A percentile compares a stretch with the other conserved stretches of the same genome.
Conservation (phyloP, 2,797 vertebrate species). For the Gephyroberyx darwinii region DNA sequence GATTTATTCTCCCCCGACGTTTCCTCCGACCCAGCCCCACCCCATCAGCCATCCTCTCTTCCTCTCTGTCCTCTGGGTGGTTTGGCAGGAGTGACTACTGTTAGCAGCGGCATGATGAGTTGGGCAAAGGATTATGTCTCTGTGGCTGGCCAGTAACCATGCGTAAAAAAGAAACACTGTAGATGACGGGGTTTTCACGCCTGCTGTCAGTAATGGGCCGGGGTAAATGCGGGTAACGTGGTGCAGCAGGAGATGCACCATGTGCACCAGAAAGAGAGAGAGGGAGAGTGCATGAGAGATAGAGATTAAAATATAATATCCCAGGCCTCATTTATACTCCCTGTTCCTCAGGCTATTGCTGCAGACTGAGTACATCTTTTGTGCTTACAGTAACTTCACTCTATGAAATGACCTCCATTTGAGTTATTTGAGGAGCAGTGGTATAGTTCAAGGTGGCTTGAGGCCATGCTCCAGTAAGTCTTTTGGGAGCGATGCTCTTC, state of each 20-base stretch:
- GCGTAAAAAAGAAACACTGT: slow-evolving; percentile 38
- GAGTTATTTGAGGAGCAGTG: slow-evolving; percentile 69
- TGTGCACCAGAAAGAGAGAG: slow-evolving; percentile 14
- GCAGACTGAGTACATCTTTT: slow-evolving; percentile 56
- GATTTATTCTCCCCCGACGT: slow-evolving; percentile 31
- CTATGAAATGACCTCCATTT: slow-evolving; percentile 64
- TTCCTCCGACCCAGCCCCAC: slow-evolving; percentile 32
- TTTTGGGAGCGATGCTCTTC: slow-evolving; percentile 55
- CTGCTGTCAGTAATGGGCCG: slow-evolving; percentile 16
- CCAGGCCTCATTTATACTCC: slow-evolving; percentile 49
- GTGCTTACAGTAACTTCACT: slow-evolving; percentile 61
- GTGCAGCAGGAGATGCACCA: slow-evolving; percentile 34
- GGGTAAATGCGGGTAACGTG: slow-evolving; percentile 49
- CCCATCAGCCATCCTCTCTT: slow-evolving; percentile 15
- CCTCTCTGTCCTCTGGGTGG: slow-evolving; percentile 18
- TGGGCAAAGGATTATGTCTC: slow-evolving; percentile 48
- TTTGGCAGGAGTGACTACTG: slow-evolving; percentile 47
- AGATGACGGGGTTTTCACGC: slow-evolving; percentile 36
- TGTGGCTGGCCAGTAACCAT: slow-evolving; percentile 36
- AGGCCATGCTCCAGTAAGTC: slow-evolving; percentile 57
- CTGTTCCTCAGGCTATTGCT: slow-evolving; percentile 50
- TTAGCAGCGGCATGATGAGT: slow-evolving; percentile 53
- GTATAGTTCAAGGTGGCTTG: slow-evolving; percentile 62
- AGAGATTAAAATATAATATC: slow-evolving; percentile 36
- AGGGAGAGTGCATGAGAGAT: not conserved